Percentiles rank a stretch among this genome's conserved stretches.
Evolutionary conservation across 2,888 invertebrate genomes (phyloP).

Genomic region (Thysanoteuthis rhombus): DNA sequence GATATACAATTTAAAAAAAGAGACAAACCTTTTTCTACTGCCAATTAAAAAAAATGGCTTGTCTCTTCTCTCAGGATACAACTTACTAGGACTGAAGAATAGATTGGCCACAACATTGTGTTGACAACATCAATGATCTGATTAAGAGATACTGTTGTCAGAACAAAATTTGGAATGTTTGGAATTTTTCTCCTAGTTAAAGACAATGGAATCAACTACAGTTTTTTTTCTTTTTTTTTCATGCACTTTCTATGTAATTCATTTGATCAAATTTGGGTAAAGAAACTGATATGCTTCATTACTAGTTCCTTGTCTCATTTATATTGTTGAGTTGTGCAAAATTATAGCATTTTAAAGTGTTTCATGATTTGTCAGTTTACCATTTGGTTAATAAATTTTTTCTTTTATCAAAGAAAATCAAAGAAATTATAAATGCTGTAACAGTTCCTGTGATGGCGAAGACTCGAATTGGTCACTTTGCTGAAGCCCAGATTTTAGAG

Average conservation of each 20-base stretch:
- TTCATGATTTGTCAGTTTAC: not conserved
- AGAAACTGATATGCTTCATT: not conserved
- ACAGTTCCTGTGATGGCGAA: constrained; percentile 66
- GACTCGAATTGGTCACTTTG: constrained; percentile 63
- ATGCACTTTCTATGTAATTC: not conserved
- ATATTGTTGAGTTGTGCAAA: not conserved
- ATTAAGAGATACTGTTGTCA: too few species aligned
- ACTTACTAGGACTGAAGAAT: too few species aligned
- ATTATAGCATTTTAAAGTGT: not conserved
- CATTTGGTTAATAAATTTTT: not conserved
- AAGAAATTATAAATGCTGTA: constrained; percentile 61
- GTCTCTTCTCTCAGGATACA: too few species aligned
- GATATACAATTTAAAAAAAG: too few species aligned
- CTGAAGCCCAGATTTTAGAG: constrained; percentile 64
- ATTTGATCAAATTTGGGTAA: not conserved
- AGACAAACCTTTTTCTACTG: too few species aligned
- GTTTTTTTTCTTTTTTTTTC: too few species aligned
- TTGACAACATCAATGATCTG: too few species aligned
- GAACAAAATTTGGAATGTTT: too few species aligned
- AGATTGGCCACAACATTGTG: too few species aligned
- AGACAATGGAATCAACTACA: too few species aligned
- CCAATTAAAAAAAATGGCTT: too few species aligned
- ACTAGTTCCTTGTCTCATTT: not conserved
- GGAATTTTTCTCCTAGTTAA: too few species aligned
- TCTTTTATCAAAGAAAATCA: constrained; percentile 50